These are phyloP conservation scores for Tetramorium bicarinatum DNA, from an alignment of 2,888 invertebrate species.

Conservation along the genomic window DNA sequence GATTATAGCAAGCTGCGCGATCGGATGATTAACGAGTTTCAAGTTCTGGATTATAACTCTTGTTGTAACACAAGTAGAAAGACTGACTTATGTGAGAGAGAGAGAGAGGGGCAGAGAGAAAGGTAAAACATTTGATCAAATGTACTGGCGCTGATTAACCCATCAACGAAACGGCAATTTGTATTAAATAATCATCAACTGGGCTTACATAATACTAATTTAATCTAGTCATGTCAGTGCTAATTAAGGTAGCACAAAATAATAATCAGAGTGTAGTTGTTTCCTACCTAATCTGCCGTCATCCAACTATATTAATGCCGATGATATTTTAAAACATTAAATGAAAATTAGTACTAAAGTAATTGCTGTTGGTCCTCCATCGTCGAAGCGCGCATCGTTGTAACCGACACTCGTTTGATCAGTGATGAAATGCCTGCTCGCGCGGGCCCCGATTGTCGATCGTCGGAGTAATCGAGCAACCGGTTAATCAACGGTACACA, in stretches of 20 bases:
- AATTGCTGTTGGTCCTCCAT: neutral
- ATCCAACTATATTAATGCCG: neutral
- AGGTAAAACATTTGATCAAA: slow-evolving; percentile 18
- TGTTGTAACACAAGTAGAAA: neutral
- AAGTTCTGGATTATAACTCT: slow-evolving; percentile 18
- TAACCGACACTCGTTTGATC: slow-evolving; percentile 44
- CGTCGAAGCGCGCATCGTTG: neutral
- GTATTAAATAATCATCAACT: slow-evolving; percentile 33
- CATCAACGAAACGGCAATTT: slow-evolving; percentile 35
- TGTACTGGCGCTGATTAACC: slow-evolving; percentile 19
- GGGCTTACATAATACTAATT: slow-evolving; percentile 16
- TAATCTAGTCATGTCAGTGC: slow-evolving; percentile 24
- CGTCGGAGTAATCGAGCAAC: slow-evolving; percentile 38
- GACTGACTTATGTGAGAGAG: no score
- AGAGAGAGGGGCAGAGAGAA: neutral
- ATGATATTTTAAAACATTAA: neutral
- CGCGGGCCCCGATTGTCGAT: slow-evolving; percentile 42
- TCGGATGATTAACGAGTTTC: slow-evolving; percentile 31
- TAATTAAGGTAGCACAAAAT: slow-evolving; percentile 23
- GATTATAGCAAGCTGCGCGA: slow-evolving; percentile 36
- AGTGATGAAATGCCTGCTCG: slow-evolving; percentile 30
- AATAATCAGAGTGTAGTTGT: neutral
- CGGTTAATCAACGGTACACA: slow-evolving; percentile 37
- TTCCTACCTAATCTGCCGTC: neutral
- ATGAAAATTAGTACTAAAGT: slow-evolving; percentile 4